Evolutionary conservation across 92 coral and sea anemone species (phyloP).

Genomic region (Porites evermanni): DNA sequence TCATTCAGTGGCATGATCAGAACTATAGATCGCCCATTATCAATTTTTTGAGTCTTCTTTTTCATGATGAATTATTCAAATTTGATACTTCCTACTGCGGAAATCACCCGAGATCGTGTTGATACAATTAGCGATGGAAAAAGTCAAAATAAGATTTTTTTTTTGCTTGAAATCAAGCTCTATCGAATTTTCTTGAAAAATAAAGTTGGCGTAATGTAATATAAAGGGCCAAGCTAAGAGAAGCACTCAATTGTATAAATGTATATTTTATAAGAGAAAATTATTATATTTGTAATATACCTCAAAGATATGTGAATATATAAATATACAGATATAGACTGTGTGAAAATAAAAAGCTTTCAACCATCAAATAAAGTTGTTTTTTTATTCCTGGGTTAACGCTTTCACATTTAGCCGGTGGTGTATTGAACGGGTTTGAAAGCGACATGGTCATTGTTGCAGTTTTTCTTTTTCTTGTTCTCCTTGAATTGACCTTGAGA

Average conservation of each 20-base stretch:
- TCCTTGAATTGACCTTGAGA: background rate
- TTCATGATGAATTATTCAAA: slow-evolving; percentile 20
- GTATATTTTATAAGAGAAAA: slow-evolving; percentile 45
- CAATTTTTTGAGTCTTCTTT: background rate
- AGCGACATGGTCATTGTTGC: no score
- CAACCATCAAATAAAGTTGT: background rate
- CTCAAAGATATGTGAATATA: background rate
- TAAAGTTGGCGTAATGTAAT: slow-evolving; percentile 4
- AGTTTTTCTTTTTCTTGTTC: background rate
- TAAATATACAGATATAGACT: background rate
- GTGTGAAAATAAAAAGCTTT: slow-evolving; percentile 5
- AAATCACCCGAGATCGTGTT: slow-evolving; percentile 10
- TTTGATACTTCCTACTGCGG: background rate
- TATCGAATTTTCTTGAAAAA: slow-evolving; percentile 27
- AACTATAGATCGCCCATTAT: background rate
- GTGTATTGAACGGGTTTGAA: background rate
- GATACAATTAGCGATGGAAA: background rate
- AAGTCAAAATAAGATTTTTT: slow-evolving; percentile 31
- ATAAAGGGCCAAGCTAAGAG: background rate
- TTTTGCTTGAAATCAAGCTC: slow-evolving; percentile 42
- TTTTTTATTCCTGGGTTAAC: background rate
- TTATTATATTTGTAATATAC: slow-evolving; percentile 43
- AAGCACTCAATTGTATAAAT: slow-evolving; percentile 26
- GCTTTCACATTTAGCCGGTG: background rate
- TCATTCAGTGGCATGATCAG: background rate